Base-by-base conservation (phyloP, 2,113 vertebrate species). In the Sinocyclocheilus rhinocerous region DNA sequence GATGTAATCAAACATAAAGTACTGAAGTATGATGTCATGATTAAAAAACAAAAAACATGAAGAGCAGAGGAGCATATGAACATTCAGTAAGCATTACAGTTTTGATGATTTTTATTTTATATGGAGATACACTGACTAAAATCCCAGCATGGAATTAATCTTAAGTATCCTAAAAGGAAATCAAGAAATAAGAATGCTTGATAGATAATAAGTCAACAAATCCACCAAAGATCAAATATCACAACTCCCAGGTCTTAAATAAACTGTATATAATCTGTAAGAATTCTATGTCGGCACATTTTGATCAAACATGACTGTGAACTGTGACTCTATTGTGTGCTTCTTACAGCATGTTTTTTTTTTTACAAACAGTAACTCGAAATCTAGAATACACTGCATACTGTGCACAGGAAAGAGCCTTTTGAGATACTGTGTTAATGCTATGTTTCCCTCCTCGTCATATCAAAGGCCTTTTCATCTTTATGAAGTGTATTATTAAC, bases 401-500 rank as follows among this genome's bases (percentile, higher is more conserved):
- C 42, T 45, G 42, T 45, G 42, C 42, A 45, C 42, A 45, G 42
- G 42, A 45, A 45, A 45, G 42, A 45, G 42, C 1, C 42, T 45
- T 45, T 45, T 45, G 42, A 45, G 42, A 45, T 45, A 42, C 42
- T 42, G 42, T 45, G 42, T 45, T 45, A 10, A 45, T 10, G 42
- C 42, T 45, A 11, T 45, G 2, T 36, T 11, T 1, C 9, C 90
- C 20, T 50, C 73, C 22, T 76, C n/a, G 2, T 92, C 84, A 91
- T 94, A 95, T 95, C 94, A 96, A 96, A 95, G 95, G 92, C 92
- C 89, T 93, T 97, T 96, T 96, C 93, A 96, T 95, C 92, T 96
- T 92, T 90, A 93, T 92, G 92, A 93, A 95, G 94, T 94, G 95
- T 96, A 96, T 96, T 96, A 96, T 96, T 95, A 96, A 96, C 95